Percentiles rank a stretch among this genome's conserved stretches.
Evolutionary conservation across 2,797 vertebrate species (phyloP).

Genomic region (Peromyscus melanophrys): DNA sequence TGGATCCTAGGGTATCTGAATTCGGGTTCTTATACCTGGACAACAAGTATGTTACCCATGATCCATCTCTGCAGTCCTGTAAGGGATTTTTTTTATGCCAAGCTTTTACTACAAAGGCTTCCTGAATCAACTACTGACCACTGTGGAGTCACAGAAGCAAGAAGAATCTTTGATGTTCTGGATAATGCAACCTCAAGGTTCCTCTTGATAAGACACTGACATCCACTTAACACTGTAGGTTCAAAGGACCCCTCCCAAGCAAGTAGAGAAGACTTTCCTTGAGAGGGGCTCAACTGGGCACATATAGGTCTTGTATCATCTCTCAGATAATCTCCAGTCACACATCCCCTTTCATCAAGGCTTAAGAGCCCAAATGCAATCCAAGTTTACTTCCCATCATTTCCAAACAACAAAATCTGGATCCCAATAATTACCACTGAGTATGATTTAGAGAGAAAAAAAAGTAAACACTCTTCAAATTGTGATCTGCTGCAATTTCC

Average conservation of each 20-base stretch:
- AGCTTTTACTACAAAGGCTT: slow-evolving; percentile 13
- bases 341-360: not conserved
- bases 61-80: not conserved
- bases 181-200: not conserved
- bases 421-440: slow-evolving; percentile 78
- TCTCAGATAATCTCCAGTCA: slow-evolving; percentile 25
- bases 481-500: slow-evolving; percentile 77
- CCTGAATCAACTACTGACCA: not conserved
- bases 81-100: not conserved
- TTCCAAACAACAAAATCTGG: slow-evolving; percentile 75
- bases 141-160: not conserved
- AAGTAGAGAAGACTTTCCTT: not conserved
- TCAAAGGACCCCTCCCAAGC: not conserved
- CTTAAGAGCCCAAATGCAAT: not conserved
- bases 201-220: not conserved
- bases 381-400: slow-evolving; percentile 65
- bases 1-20: not conserved
- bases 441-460: slow-evolving; percentile 62
- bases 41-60: not conserved
- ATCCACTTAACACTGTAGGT: not conserved
- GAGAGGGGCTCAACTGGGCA: not conserved
- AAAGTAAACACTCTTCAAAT: slow-evolving; percentile 75
- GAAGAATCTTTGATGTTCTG: not conserved
- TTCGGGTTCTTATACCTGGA: not conserved
- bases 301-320: not conserved